Percentiles rank a stretch among this genome's conserved stretches.
Conservation (phyloP, 2,113 vertebrate species). For the Apodemus speciosus region DNA sequence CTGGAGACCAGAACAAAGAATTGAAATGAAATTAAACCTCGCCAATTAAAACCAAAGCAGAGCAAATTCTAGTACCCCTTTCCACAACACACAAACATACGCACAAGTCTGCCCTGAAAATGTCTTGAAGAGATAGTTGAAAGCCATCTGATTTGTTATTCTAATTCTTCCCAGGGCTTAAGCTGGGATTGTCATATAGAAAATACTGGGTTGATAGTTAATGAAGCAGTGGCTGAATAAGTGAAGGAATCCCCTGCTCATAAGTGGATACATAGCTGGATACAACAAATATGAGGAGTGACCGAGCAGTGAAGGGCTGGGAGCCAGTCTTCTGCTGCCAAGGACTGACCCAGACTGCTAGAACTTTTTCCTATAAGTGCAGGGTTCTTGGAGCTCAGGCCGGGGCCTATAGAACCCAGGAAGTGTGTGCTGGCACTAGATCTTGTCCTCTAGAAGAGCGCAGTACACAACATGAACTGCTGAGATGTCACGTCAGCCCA, state of each 20-base stretch:
- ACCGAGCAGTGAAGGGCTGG: not conserved
- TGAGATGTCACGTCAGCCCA: not conserved
- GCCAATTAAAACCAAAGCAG: not conserved
- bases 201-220: not conserved
- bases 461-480: not conserved
- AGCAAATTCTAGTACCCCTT: no score
- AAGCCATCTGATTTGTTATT: not conserved
- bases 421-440: not conserved
- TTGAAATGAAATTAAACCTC: conserved; percentile 2
- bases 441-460: not conserved
- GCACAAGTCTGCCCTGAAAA: not conserved
- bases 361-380: not conserved
- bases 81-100: not conserved
- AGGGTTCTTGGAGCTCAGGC: not conserved
- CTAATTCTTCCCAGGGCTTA: not conserved
- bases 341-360: not conserved
- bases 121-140: not conserved
- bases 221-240: not conserved
- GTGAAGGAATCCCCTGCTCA: not conserved
- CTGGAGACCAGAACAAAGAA: not conserved
- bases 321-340: not conserved
- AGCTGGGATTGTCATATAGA: not conserved
- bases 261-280: not conserved
- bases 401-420: not conserved
- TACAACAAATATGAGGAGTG: not conserved